Evolutionary conservation across 2,888 invertebrate genomes (phyloP), one percentile per base, ranked within the genome.

Genomic region (Eupithecia centaureata): DNA sequence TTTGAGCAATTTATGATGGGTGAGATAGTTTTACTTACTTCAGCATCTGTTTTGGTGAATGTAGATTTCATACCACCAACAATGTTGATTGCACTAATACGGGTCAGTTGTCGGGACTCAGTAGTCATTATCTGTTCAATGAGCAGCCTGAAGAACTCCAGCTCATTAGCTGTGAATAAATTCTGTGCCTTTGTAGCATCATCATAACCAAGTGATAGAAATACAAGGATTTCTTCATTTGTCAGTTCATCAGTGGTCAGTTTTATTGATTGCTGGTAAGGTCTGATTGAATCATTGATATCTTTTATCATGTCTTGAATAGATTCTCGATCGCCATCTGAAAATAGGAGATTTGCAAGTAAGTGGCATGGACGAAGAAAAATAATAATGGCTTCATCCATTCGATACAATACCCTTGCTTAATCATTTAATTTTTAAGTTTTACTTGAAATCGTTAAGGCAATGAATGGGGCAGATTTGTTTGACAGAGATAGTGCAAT

Each of bases 41-140:
- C 85, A 28, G 90, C 91, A 83, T 89, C 88, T 67, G 79, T 84
- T 75, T 91, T 92, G 70, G 87, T 85, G 73, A 90, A 86, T 28
- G 83, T 79, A 2, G 84, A 77, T 74, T 88, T 90, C 84, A 89
- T 85, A 70, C 78, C 84, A 75, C 85, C 81, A 69, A 88, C 88
- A 71, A 91, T 82, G 76, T 91, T 90, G 51, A 91, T 79, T 2
- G 92, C 92, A 83, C 87, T 79, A 18, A 88, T 87, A 12, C 84
- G 84, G 52, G 89, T 85, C 25, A 93, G 80, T 74, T 91, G 88
- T 61, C 92, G 82, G 0, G 85, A 83, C 47, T 89, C 89, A 15
- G 87, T 87, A 1, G 84, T 84, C 84, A 93, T 88, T 35, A 93
- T 91, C 61, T 91, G 83, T 70, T 91, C 90, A 61, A 93, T 80